Percentiles rank a stretch among this genome's conserved stretches.
These are phyloP conservation scores for Oreocharis arfaki DNA, from an alignment of 2,113 vertebrate species.

Conservation along the genomic window DNA sequence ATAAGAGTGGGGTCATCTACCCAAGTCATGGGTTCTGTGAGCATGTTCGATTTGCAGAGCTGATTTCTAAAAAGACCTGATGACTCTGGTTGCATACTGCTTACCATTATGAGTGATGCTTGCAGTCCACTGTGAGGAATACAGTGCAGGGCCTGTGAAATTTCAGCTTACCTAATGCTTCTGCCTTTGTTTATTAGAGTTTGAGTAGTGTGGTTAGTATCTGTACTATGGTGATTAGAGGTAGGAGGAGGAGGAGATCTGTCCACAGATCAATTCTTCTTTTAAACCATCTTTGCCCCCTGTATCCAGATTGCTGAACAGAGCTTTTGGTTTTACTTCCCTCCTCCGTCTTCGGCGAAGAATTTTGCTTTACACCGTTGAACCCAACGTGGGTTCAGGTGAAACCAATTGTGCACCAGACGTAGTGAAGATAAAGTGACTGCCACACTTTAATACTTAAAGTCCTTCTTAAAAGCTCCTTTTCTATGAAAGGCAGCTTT, in stretches of 20 bases:
- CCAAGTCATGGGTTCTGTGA: not conserved
- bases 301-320: not conserved
- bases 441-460: not conserved
- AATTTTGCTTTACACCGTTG: not conserved
- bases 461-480: not conserved
- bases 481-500: not conserved
- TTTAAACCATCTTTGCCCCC: not conserved
- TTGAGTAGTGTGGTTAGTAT: not conserved
- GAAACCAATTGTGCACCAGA: not conserved
- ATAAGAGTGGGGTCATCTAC: not conserved
- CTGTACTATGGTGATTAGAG: not conserved
- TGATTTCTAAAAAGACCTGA: not conserved
- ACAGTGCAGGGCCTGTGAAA: not conserved
- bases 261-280: not conserved
- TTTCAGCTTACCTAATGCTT: not conserved
- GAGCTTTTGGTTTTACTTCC: not conserved
- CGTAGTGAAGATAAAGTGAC: not conserved
- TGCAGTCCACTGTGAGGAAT: not conserved
- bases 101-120: not conserved
- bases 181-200: not conserved
- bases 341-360: not conserved
- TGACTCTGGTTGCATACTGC: rapidly evolving
- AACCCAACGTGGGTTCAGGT: not conserved
- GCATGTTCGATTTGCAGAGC: not conserved
- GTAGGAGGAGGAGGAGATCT: not conserved